These are phyloP conservation scores for Barypeithes pellucidus DNA, from an alignment of 2,888 invertebrate genomes.

Conservation along the genomic window DNA sequence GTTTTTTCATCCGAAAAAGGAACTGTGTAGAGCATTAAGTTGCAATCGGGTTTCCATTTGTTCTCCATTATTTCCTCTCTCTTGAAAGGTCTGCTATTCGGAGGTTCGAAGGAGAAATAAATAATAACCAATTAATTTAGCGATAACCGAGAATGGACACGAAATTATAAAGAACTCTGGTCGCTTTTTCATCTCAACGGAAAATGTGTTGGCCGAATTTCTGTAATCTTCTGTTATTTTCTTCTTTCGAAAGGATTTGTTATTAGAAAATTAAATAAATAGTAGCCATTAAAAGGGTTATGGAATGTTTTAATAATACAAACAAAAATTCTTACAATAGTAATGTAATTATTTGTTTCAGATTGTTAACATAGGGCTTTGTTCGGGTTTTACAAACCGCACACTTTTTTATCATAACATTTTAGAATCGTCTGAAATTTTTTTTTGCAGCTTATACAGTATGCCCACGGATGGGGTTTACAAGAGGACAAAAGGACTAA, in stretches of 20 bases:
- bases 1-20: conserved; percentile 23
- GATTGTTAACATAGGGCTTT: too few relatives aligned
- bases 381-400: too few relatives aligned
- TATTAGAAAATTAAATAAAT: background rate
- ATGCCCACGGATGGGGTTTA: too few relatives aligned
- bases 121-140: conserved; percentile 8
- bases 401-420: too few relatives aligned
- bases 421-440: too few relatives aligned
- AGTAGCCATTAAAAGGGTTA: too few relatives aligned
- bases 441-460: too few relatives aligned
- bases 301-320: too few relatives aligned
- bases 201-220: too few relatives aligned
- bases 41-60: conserved; percentile 33
- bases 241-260: background rate
- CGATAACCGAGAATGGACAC: background rate
- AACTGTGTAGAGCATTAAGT: conserved; percentile 27
- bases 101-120: background rate
- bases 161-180: background rate
- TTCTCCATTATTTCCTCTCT: conserved; percentile 21
- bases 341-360: too few relatives aligned
- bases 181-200: background rate
- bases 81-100: conserved; percentile 8
- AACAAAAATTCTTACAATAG: too few relatives aligned
- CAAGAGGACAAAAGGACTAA: too few relatives aligned
- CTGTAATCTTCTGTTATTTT: background rate